Evolutionary conservation across 2,113 vertebrate genomes (phyloP).

Genomic region (Petrocephalus zakoni): DNA sequence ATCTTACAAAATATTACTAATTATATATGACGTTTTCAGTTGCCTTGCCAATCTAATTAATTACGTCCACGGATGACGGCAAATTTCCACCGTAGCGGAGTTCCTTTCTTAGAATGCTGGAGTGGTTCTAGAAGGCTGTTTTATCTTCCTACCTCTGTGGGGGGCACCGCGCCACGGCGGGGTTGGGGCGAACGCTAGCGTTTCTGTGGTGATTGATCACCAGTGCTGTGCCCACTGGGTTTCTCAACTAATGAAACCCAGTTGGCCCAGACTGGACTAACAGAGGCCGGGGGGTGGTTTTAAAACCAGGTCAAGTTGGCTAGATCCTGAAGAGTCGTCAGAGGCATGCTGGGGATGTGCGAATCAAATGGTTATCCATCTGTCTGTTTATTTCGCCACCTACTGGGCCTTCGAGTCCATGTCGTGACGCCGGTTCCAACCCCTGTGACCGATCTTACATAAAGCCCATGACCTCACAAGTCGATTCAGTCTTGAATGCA

Average conservation of each 20-base stretch:
- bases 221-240: neutral
- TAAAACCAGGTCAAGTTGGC: neutral
- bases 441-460: neutral
- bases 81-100: neutral
- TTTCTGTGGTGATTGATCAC: neutral
- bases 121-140: neutral
- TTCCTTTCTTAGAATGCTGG: neutral
- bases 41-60: neutral
- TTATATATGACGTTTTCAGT: constrained; percentile 1
- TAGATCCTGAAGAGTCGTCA: neutral
- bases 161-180: neutral
- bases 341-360: neutral
- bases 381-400: neutral
- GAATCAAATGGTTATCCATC: neutral
- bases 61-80: neutral
- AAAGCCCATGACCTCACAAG: neutral
- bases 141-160: neutral
- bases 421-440: neutral
- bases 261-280: neutral
- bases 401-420: neutral
- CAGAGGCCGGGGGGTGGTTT: neutral
- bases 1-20: neutral
- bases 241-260: constrained; percentile 3
- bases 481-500: neutral
- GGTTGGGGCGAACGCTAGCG: neutral